phyloP scores from a whole-genome alignment of 1,140 invertebrate species.

The Orius insidiosus region DNA sequence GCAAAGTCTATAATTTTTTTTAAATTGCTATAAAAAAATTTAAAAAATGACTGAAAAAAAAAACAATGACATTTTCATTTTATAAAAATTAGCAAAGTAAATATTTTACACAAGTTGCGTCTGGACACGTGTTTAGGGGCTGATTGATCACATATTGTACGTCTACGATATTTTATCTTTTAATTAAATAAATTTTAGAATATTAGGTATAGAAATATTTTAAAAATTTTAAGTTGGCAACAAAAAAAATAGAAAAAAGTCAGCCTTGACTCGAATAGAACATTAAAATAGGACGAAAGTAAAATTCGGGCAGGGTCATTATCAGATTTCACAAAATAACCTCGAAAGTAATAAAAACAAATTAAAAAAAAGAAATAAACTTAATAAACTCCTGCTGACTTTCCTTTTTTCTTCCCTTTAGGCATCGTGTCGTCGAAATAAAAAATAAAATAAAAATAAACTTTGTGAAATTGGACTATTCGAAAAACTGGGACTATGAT shows the following conservation, averaged over 20 bases:
- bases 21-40: too few species aligned
- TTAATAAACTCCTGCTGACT: constrained; percentile 18
- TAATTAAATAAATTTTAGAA: neutral
- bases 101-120: too few species aligned
- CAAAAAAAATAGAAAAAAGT: neutral
- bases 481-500: constrained; percentile 10
- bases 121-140: too few species aligned
- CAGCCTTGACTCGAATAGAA: neutral
- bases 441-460: constrained; percentile 15
- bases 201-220: constrained; percentile 3
- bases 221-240: neutral
- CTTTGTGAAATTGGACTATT: too few species aligned
- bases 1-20: too few species aligned
- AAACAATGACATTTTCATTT: too few species aligned
- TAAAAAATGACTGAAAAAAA: too few species aligned
- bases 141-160: too few species aligned
- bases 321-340: neutral
- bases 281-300: constrained; percentile 1
- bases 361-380: neutral
- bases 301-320: constrained; percentile 1
- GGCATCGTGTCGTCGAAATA: constrained; percentile 17
- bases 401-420: constrained; percentile 21
- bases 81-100: too few species aligned
- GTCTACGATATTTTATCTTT: too few species aligned
- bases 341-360: neutral